Evolutionary conservation across 1,140 invertebrate genomes (phyloP), one percentile per base, ranked within the genome.

Genomic region (Trichonephila inaurata): DNA sequence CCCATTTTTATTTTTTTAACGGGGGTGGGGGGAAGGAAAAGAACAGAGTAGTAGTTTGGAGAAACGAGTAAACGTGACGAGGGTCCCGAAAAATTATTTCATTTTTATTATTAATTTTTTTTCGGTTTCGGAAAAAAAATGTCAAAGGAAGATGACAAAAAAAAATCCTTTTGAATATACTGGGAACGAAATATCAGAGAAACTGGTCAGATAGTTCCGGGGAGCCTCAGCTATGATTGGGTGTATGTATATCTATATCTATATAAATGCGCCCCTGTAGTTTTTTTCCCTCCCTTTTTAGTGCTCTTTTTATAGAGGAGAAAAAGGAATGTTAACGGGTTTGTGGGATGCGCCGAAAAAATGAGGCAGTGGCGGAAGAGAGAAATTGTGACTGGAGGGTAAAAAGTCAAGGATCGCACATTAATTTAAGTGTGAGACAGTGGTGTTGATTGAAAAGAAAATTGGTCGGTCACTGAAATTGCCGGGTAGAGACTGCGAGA

Each of bases 21-120:
- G 82, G 24, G 24, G 14, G 21, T 33, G 33, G 24, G 4, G 12
- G 44, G 21, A 3, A 19, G 24, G 21, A 19, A 21, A 19, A 62
- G 91, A 12, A 21, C n/a, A 7, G 61, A 62, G 91, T 69, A 72
- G 82, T 69, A 64, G 86, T 92, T 86, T 87, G 83, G 64, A 62
- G 81, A 92, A 92, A 92, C 91, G 91, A 62, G 40, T 83, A 87
- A 87, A 92, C 91, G 91, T 92, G 91, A 92, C 64, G 83, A 92
- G 91, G 44, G 72, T 92, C 64, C 82, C 19, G 24, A 92, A 87
- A 91, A 83, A 89, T 83, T 82, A 91, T 91, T 91, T 83, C 77
- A 33, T 44, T 24, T 62, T 72, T 72, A 51, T 89, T 89, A 72
- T 89, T 83, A 91, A 83, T 83, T 91, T 91, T 82, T 64, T 83